Evolutionary conservation across 2,888 invertebrate genomes (phyloP).

Genomic region (Hoplodrina blanda): DNA sequence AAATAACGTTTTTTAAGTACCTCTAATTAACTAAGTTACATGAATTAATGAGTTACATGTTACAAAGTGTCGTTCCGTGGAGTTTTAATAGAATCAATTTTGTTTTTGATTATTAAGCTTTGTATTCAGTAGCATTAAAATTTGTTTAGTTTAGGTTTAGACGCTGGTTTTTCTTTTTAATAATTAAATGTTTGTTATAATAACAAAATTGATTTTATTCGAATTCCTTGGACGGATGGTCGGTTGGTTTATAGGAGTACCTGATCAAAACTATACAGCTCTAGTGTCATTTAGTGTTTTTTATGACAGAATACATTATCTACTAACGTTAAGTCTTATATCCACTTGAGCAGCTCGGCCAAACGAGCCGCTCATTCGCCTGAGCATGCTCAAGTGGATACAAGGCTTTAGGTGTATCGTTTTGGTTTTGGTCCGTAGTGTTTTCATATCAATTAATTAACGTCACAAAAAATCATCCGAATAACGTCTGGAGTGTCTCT

Average conservation of each 20-base stretch:
- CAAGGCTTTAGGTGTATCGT: slow-evolving; percentile 1
- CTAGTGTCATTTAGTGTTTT: slow-evolving; percentile 13
- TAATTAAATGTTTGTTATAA: slow-evolving; percentile 44
- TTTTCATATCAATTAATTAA: slow-evolving; percentile 38
- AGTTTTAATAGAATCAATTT: slow-evolving; percentile 49
- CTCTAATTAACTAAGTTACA: slow-evolving; percentile 34
- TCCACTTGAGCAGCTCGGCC: too few relatives aligned
- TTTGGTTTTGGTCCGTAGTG: slow-evolving; percentile 27
- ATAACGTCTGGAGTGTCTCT: slow-evolving; percentile 6
- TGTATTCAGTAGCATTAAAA: slow-evolving; percentile 43
- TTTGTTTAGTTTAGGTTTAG: slow-evolving; percentile 43
- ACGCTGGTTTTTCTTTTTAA: slow-evolving; percentile 28
- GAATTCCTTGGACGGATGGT: slow-evolving; percentile 26
- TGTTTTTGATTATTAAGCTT: slow-evolving; percentile 29
- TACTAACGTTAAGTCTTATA: slow-evolving; percentile 12
- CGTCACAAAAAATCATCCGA: slow-evolving; percentile 46
- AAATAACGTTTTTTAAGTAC: slow-evolving; percentile 40
- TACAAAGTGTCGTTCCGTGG: slow-evolving; percentile 7
- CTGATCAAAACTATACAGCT: slow-evolving; percentile 14
- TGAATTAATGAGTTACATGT: slow-evolving; percentile 7
- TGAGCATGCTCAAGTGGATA: too few relatives aligned
- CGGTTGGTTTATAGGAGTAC: slow-evolving; percentile 9
- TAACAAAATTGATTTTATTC: slow-evolving; percentile 54
- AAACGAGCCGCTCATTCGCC: too few relatives aligned
- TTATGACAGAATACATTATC: slow-evolving; percentile 22